phyloP scores from a whole-genome alignment of 2,888 invertebrate genomes.

The Mycalesis mineus region DNA sequence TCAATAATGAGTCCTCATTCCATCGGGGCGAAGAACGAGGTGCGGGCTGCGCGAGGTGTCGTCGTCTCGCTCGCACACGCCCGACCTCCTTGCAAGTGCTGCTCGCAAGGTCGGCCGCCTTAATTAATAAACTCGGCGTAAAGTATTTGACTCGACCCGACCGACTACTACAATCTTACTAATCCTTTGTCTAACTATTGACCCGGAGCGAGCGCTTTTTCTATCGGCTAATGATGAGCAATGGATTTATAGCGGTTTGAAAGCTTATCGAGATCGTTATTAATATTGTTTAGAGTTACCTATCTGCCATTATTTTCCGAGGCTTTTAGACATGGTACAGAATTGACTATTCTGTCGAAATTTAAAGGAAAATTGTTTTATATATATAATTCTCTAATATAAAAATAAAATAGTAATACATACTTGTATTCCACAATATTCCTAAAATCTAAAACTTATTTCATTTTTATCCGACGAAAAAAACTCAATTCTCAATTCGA shows the following conservation, averaged over 20 bases:
- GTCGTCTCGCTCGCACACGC: conserved; percentile 54
- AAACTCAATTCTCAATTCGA: no score
- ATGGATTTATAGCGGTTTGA: conserved; percentile 12
- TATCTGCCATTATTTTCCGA: neutral
- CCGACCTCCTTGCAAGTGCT: conserved; percentile 76
- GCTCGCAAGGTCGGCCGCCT: conserved; percentile 76
- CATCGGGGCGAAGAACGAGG: conserved; percentile 14
- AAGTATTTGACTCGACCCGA: conserved; percentile 77
- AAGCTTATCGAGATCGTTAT: neutral
- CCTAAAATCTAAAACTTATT: no score
- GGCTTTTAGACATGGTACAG: neutral
- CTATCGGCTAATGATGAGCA: conserved; percentile 36
- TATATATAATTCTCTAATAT: no score
- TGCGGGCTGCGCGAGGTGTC: conserved; percentile 25
- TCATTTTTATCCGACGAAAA: no score
- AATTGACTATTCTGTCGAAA: neutral
- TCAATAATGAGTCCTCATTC: conserved; percentile 15
- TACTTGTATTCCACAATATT: no score
- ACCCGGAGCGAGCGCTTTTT: conserved; percentile 60
- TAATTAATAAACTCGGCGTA: conserved; percentile 78
- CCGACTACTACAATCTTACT: conserved; percentile 67
- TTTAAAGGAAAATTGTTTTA: no score
- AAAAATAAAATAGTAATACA: no score
- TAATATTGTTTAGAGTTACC: neutral
- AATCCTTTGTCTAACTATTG: conserved; percentile 76